Evolutionary conservation across 2,888 invertebrate genomes (phyloP).

Genomic region (Schizotus pectinicornis): DNA sequence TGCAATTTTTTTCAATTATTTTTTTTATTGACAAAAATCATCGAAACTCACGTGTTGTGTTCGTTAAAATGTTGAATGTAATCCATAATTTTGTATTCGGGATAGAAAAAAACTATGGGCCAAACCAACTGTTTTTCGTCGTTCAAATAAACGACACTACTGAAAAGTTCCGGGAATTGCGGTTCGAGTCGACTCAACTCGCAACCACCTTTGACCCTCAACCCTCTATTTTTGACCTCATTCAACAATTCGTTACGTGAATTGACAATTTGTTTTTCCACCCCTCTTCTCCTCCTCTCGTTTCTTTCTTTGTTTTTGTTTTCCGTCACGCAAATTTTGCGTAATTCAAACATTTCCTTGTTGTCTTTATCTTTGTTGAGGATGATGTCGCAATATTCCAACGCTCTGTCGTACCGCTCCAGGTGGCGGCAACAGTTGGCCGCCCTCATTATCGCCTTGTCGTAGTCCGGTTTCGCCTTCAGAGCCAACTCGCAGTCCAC

Average conservation of each 20-base stretch:
- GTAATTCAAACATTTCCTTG: slow-evolving; percentile 63
- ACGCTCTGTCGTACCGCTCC: slow-evolving; percentile 72
- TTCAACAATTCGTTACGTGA: slow-evolving; percentile 58
- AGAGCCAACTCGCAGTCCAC: slow-evolving; percentile 82
- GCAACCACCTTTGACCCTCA: slow-evolving; percentile 64
- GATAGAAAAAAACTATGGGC: slow-evolving; percentile 90
- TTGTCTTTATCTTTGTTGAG: slow-evolving; percentile 65
- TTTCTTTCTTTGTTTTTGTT: slow-evolving; percentile 64
- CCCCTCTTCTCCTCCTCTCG: slow-evolving; percentile 61
- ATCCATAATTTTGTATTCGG: slow-evolving; percentile 86
- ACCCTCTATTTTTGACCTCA: slow-evolving; percentile 58
- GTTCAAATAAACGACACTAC: slow-evolving; percentile 69
- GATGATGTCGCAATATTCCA: slow-evolving; percentile 74
- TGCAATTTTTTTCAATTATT: slow-evolving; percentile 43
- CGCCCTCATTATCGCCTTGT: slow-evolving; percentile 78
- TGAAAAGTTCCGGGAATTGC: slow-evolving; percentile 68
- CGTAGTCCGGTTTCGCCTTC: slow-evolving; percentile 75
- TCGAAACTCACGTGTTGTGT: slow-evolving; percentile 62
- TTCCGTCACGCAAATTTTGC: slow-evolving; percentile 61
- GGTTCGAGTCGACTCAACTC: slow-evolving; percentile 67
- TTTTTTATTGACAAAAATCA: background rate
- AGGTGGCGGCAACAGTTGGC: slow-evolving; percentile 75
- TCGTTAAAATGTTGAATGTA: slow-evolving; percentile 84
- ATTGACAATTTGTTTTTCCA: slow-evolving; percentile 57
- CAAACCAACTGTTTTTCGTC: slow-evolving; percentile 71